Percentiles rank a stretch among this genome's conserved stretches.
phyloP scores from a whole-genome alignment of 2,888 invertebrate genomes.

The Entomobrya proxima region DNA sequence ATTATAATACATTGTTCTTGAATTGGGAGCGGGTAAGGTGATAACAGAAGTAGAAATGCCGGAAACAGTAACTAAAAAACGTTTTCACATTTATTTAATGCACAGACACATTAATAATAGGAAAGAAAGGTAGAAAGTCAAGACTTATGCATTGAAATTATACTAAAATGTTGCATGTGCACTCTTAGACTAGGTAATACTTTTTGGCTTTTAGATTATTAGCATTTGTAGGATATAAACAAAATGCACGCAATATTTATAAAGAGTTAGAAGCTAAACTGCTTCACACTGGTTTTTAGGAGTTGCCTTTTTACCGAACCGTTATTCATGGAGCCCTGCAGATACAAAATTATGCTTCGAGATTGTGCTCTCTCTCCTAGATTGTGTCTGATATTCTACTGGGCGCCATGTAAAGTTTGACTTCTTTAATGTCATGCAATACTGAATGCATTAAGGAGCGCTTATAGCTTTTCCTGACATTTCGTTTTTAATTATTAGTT shows the following conservation, averaged over 20 bases:
- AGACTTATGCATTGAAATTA: too few species aligned
- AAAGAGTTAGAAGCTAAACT: neutral
- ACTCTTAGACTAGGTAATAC: too few species aligned
- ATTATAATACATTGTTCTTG: slow-evolving; percentile 1
- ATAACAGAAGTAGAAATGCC: slow-evolving; percentile 41
- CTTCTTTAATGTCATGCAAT: neutral
- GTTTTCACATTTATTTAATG: slow-evolving; percentile 38
- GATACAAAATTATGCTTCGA: neutral
- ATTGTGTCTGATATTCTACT: neutral
- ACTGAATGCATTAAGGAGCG: neutral
- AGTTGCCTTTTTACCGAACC: neutral
- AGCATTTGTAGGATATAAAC: too few species aligned
- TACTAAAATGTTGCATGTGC: too few species aligned
- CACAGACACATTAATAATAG: slow-evolving; percentile 16
- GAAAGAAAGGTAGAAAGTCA: neutral
- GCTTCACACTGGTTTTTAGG: neutral
- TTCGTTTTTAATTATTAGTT: slow-evolving; percentile 21
- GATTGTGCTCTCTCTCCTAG: neutral
- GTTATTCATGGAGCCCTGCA: neutral
- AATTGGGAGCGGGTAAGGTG: slow-evolving; percentile 11
- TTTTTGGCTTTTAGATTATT: slow-evolving; percentile 6
- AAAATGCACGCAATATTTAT: too few species aligned
- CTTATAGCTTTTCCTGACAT: slow-evolving; percentile 11
- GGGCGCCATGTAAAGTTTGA: neutral
- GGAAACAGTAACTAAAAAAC: slow-evolving; percentile 37